Conservation (phyloP, 2,113 vertebrate genomes). For the Opisthocomus hoazin region DNA sequence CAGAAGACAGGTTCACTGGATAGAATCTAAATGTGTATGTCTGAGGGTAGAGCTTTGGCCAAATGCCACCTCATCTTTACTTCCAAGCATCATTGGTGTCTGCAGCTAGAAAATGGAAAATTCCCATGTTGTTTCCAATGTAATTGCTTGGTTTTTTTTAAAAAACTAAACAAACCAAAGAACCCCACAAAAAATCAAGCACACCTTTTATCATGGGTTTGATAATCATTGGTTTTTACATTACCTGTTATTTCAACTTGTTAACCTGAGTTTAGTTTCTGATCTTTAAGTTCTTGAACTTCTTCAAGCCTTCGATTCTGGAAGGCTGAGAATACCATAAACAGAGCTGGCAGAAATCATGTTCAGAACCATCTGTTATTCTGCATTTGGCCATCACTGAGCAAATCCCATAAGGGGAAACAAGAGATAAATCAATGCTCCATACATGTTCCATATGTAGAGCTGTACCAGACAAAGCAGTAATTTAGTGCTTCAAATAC, state of each 20-base stretch:
- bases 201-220: accelerated
- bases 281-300: background rate
- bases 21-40: background rate
- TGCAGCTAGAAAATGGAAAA: background rate
- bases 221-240: background rate
- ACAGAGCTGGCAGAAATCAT: background rate
- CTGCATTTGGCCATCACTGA: background rate
- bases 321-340: background rate
- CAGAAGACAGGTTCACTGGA: background rate
- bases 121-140: background rate
- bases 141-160: background rate
- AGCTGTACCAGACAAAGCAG: background rate
- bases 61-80: background rate
- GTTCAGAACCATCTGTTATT: background rate
- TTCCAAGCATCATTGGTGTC: background rate
- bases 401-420: background rate
- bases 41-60: background rate
- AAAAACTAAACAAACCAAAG: background rate
- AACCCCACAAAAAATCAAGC: accelerated
- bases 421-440: background rate
- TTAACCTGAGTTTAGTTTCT: background rate
- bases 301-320: background rate
- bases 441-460: accelerated
- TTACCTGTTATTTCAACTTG: background rate
- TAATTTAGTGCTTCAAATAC: background rate